Evolutionary conservation across 1,140 invertebrate species (phyloP).

Genomic region (Trialeurodes vaporariorum): DNA sequence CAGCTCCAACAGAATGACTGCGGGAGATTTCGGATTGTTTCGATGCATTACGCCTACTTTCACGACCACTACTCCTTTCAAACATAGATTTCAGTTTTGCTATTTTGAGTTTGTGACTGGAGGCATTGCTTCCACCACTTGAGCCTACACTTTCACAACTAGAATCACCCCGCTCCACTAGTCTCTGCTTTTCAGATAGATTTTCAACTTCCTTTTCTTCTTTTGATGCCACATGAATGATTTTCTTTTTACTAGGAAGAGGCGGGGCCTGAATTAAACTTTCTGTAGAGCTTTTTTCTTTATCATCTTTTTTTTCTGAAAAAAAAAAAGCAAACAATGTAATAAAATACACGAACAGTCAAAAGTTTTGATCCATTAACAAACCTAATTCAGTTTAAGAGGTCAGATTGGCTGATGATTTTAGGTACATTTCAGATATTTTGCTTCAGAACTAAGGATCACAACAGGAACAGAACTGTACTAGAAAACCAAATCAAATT

Average conservation of each 20-base stretch:
- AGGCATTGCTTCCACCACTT: conserved; percentile 11
- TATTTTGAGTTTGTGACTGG: conserved; percentile 35
- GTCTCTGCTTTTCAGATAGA: conserved; percentile 25
- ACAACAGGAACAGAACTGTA: no score
- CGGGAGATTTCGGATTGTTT: conserved; percentile 17
- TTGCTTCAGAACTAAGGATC: no score
- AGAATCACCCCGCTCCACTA: conserved; percentile 15
- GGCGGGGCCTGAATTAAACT: conserved; percentile 22
- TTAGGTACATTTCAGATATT: no score
- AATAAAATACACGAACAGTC: neutral
- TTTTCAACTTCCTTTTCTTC: conserved; percentile 34
- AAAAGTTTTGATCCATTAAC: no score
- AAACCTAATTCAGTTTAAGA: no score
- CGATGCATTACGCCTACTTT: conserved; percentile 16
- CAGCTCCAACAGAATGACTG: conserved; percentile 23
- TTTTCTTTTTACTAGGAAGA: conserved; percentile 23
- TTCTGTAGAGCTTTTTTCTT: conserved; percentile 24
- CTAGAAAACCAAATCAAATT: no score
- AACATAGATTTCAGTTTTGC: conserved; percentile 38
- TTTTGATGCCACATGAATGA: conserved; percentile 25
- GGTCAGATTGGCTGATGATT: no score
- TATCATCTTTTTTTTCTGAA: conserved; percentile 28
- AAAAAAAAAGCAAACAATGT: conserved; percentile 11
- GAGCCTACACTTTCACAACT: conserved; percentile 14
- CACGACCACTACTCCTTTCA: conserved; percentile 27